phyloP scores from a whole-genome alignment of 2,888 invertebrate species.

The Eurois occulta region DNA sequence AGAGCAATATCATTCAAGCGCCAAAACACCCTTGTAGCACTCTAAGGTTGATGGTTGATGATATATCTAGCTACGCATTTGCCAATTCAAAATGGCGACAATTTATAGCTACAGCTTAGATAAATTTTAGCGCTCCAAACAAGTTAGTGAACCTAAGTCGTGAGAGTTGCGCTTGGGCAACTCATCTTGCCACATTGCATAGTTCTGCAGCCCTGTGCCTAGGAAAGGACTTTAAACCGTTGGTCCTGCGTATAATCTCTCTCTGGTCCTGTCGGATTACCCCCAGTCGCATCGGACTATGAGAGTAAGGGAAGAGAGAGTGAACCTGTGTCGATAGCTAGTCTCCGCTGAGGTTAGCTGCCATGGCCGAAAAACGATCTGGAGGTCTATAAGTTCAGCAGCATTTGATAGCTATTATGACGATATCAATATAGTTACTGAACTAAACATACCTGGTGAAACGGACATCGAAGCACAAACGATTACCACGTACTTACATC shows the following conservation, averaged over 20 bases:
- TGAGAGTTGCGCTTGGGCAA: slow-evolving; percentile 37
- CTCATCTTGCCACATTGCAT: slow-evolving; percentile 20
- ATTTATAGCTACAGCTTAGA: neutral
- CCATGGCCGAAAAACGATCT: neutral
- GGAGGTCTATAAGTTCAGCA: no score
- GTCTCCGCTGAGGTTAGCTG: neutral
- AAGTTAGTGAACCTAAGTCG: slow-evolving; percentile 41
- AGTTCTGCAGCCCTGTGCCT: slow-evolving; percentile 7
- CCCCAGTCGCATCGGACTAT: neutral
- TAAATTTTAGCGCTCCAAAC: slow-evolving; percentile 12
- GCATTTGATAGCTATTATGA: no score
- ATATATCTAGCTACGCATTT: neutral
- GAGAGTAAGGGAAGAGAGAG: neutral
- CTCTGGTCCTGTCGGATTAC: neutral
- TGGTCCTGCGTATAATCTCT: neutral
- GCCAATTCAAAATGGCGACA: slow-evolving; percentile 10
- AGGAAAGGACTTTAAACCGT: neutral
- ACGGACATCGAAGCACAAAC: no score
- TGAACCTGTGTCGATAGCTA: neutral
- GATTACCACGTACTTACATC: no score
- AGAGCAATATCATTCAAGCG: neutral
- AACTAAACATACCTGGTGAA: no score
- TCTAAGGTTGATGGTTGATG: neutral
- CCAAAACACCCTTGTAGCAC: neutral
- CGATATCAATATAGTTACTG: no score